Conservation (phyloP, 2,113 vertebrate genomes). For the Hemicordylus capensis region DNA sequence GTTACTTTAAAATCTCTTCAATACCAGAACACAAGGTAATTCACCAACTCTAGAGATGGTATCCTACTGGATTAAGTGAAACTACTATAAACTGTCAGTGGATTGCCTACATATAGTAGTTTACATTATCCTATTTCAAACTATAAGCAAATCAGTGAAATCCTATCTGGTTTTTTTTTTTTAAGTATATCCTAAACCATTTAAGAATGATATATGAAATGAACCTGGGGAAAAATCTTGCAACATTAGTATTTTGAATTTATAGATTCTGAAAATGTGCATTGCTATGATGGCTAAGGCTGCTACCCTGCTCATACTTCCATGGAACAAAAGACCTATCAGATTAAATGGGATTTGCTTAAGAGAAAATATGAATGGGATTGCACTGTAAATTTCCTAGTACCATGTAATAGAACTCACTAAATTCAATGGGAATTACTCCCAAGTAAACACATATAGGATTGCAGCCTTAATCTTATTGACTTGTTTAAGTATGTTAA, state of each 20-base stretch:
- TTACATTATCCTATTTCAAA: no score
- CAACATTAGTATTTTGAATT: conserved; percentile 24
- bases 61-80: no score
- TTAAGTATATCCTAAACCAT: not conserved
- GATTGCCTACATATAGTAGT: no score
- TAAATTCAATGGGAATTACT: not conserved
- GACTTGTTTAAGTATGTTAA: not conserved
- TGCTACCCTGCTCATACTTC: not conserved
- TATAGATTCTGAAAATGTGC: conserved; percentile 53
- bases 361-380: no score
- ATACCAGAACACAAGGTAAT: not conserved
- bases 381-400: not conserved
- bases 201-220: not conserved
- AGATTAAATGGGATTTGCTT: fast-evolving
- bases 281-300: not conserved
- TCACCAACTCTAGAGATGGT: no score
- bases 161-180: not conserved
- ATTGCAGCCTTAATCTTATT: not conserved
- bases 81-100: no score
- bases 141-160: not conserved
- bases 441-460: not conserved
- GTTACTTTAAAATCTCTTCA: not conserved
- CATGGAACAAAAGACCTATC: not conserved
- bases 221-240: conserved; percentile 9
- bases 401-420: not conserved